These are phyloP conservation scores for Hemiprocne comata DNA, from an alignment of 2,113 vertebrate genomes.

Conservation along the genomic window DNA sequence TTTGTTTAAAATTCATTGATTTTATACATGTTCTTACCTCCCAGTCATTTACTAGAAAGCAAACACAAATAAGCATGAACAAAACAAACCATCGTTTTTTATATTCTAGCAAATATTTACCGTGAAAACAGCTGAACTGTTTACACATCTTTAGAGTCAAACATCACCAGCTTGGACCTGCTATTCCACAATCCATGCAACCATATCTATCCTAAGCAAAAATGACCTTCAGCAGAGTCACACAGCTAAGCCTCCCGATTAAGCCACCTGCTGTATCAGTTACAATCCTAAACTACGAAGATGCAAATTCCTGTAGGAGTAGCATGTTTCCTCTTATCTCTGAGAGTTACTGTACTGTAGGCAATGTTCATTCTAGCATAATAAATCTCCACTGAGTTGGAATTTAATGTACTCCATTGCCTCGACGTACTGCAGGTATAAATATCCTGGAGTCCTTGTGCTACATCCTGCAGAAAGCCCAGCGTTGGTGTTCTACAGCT, in stretches of 20 bases:
- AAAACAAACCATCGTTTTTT: background rate
- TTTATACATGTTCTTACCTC: background rate
- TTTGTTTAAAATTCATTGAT: slow-evolving; percentile 1
- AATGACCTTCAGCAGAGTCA: slow-evolving; percentile 21
- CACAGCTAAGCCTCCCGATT: background rate
- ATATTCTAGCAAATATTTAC: slow-evolving; percentile 28
- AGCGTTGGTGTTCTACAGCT: background rate
- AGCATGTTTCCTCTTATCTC: slow-evolving; percentile 27
- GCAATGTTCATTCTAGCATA: slow-evolving; percentile 29
- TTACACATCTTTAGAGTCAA: slow-evolving; percentile 18
- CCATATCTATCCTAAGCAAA: background rate
- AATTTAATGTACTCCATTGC: slow-evolving; percentile 48
- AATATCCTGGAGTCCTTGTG: slow-evolving; percentile 27
- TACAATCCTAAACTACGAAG: background rate
- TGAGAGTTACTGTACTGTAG: slow-evolving; percentile 18
- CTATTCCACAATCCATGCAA: background rate
- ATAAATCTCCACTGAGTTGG: slow-evolving; percentile 40
- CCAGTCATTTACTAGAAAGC: slow-evolving; percentile 14
- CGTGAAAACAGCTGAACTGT: background rate
- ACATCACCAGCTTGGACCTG: background rate
- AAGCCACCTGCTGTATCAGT: background rate
- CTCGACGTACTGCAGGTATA: background rate
- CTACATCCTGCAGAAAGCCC: background rate
- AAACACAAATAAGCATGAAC: slow-evolving; percentile 1
- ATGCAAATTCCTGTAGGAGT: slow-evolving; percentile 27